Base-by-base conservation (phyloP, 92 coral and sea anemone genomes). In the Parazoanthus atlanticus region DNA sequence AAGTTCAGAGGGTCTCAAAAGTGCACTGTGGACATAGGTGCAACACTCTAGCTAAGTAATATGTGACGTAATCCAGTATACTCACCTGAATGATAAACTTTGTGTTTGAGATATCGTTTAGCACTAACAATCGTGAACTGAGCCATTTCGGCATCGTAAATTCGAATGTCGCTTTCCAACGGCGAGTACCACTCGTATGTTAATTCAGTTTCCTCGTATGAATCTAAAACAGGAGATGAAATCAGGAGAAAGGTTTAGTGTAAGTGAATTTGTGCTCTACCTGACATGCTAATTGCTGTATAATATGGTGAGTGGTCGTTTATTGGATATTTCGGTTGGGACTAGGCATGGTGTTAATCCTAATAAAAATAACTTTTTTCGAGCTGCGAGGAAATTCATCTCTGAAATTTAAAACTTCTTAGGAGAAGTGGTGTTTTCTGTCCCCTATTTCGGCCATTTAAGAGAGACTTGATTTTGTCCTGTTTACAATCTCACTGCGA, bases 61-160 rank as follows among this genome's bases (percentile, higher is more conserved):
- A 52, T 52, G 21, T 52, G 74, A n/a, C 74, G 3, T 69, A 52
- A 0, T 73, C 23, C 4, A 12, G 7, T 54, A 16, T 38, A 89
- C 95, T 81, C 78, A 97, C 99, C 76, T 2, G 99, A 97, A 87
- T 97, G 99, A 79, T 97, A 97, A 41, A 94, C 91, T 36, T 84
- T 82, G 84, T 97, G 99, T 84, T 95, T 97, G 52, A 90, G 92
- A 41, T 76, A 77, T 61, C 98, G 79, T 83, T 79, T 93, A 26
- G 98, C 98, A 31, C 93, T 89, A 52, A 89, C 88, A 40, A 97
- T 93, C n/a, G 92, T 94, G 80, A 97, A 97, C 88, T 97, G 99
- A 25, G 99, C 99, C 99, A 97, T 97, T 83, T 97, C 99, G 9
- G 88, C 85, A 87, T 97, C 99, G 64, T 95, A 97, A 80, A 97